phyloP scores from a whole-genome alignment of 1,140 invertebrate genomes.

The Latrodectus geometricus region DNA sequence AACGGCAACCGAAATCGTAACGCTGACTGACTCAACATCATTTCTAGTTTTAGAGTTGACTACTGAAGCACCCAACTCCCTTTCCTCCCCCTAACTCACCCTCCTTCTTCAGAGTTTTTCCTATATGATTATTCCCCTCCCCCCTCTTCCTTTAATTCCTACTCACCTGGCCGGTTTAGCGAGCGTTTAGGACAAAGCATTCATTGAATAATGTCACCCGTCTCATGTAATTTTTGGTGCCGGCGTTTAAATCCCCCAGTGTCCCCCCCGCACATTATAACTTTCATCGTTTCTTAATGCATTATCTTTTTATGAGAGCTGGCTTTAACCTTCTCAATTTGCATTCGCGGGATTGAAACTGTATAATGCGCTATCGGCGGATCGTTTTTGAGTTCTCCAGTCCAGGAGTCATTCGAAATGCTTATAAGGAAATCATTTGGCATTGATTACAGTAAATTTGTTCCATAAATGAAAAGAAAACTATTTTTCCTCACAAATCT shows the following conservation, averaged over 20 bases:
- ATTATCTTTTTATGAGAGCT: not conserved
- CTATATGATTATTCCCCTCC: not conserved
- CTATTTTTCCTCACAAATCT: not conserved
- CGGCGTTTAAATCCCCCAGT: not conserved
- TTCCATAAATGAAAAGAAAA: not conserved
- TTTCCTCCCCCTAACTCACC: not conserved
- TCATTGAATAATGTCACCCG: not conserved
- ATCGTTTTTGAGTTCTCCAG: not conserved
- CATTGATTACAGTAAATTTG: not conserved
- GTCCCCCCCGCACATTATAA: not conserved
- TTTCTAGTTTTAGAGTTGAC: not conserved
- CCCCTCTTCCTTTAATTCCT: not conserved
- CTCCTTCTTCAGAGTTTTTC: not conserved
- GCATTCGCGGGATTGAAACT: not conserved
- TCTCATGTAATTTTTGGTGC: not conserved
- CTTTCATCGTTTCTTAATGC: not conserved
- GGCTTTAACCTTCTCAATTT: not conserved
- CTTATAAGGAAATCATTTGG: not conserved
- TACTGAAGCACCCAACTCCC: not conserved
- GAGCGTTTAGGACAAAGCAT: not conserved
- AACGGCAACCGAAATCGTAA: not conserved
- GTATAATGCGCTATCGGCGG: not conserved
- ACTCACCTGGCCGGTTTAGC: not conserved
- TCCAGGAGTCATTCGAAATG: not conserved
- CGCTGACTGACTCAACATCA: not conserved